These are phyloP conservation scores for Halocaridina rubra DNA, from an alignment of 2,888 invertebrate species.

Conservation along the genomic window DNA sequence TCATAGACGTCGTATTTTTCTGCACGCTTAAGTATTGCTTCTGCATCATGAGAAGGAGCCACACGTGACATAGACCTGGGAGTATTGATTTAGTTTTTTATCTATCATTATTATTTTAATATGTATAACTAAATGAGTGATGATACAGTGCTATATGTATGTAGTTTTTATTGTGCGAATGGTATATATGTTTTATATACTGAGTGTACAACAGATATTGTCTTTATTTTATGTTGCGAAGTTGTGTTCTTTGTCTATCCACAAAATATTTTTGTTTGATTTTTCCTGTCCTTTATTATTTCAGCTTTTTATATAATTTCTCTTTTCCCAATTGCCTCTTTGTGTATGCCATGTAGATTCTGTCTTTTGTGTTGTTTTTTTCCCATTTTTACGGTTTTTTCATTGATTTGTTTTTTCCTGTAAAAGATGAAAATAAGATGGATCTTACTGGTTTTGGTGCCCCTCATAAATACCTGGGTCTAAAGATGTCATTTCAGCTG, in stretches of 20 bases:
- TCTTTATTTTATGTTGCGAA: not conserved
- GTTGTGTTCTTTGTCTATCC: not conserved
- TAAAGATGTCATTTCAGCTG: no score
- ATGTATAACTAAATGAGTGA: constrained; percentile 16
- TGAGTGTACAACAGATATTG: not conserved
- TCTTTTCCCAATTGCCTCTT: no score
- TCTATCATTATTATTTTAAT: not conserved
- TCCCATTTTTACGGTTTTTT: no score
- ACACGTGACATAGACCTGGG: not conserved
- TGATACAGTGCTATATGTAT: constrained; percentile 31
- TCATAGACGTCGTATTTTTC: not conserved
- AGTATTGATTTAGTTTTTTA: not conserved
- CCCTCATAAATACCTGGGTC: no score
- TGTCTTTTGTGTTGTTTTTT: no score
- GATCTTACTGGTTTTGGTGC: no score
- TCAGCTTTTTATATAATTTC: no score
- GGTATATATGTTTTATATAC: not conserved
- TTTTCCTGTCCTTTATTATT: no score
- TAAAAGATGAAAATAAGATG: no score
- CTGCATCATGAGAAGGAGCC: not conserved
- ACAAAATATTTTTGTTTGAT: not conserved
- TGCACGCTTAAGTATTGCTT: not conserved
- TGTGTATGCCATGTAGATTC: no score
- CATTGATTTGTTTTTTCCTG: no score
- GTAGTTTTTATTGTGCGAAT: constrained; percentile 5